Conservation (phyloP, 2,113 vertebrate genomes). For the Ginglymostoma cirratum region DNA sequence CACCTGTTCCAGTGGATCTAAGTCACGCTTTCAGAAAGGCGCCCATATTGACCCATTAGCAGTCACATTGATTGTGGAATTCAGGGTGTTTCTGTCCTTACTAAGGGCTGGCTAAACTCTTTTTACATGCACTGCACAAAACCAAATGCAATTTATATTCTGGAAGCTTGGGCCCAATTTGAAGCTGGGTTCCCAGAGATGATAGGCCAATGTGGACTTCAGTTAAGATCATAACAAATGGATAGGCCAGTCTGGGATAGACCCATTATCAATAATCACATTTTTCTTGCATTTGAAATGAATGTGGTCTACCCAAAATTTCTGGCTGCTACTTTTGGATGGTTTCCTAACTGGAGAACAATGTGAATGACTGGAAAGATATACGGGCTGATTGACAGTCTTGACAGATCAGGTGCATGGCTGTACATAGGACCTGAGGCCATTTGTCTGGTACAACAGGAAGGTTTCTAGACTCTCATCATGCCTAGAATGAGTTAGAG, state of each 20-base stretch:
- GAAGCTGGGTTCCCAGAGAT: too few species aligned
- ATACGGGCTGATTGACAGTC: too few species aligned
- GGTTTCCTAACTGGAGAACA: background rate
- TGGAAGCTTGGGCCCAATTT: background rate
- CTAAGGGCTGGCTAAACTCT: background rate
- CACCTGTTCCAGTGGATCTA: background rate
- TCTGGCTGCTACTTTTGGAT: background rate
- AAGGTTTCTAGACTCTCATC: too few species aligned
- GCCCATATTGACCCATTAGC: background rate
- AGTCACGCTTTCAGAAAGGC: background rate
- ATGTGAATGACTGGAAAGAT: background rate
- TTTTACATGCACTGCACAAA: background rate
- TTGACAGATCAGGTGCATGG: background rate
- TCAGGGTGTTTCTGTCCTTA: background rate
- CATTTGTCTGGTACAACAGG: too few species aligned
- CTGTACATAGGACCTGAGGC: background rate
- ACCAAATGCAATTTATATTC: background rate
- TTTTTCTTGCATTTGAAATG: background rate
- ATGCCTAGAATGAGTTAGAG: too few species aligned
- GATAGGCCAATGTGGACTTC: background rate
- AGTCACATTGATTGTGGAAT: background rate
- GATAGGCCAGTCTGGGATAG: background rate
- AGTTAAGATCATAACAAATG: background rate
- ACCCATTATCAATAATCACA: background rate
- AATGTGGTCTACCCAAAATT: background rate